These are phyloP conservation scores for Peromyscus aztecus DNA, from an alignment of 2,797 vertebrate genomes.

Conservation along the genomic window DNA sequence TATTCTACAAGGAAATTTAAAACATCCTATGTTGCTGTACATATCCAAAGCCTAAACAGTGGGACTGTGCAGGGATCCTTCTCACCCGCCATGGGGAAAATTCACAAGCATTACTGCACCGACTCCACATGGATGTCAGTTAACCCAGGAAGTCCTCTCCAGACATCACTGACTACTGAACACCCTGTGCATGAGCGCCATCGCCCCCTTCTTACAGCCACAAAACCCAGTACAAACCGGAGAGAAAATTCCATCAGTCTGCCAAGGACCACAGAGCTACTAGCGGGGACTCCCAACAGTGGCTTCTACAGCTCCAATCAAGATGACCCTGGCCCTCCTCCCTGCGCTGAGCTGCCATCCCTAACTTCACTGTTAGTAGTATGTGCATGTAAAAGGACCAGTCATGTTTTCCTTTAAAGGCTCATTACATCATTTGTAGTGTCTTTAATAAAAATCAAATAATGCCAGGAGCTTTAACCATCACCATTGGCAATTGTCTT, in stretches of 20 bases:
- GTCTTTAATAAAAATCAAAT: slow-evolving; percentile 39
- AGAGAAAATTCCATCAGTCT: background rate
- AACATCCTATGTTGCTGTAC: background rate
- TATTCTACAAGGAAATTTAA: slow-evolving; percentile 3
- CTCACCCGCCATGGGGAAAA: background rate
- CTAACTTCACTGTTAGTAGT: background rate
- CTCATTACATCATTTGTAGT: slow-evolving; percentile 31
- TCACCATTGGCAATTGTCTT: background rate
- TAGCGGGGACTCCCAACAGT: background rate
- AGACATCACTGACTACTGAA: background rate
- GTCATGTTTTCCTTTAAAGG: slow-evolving; percentile 51
- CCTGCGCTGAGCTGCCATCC: background rate
- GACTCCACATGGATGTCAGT: background rate
- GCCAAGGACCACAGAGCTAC: background rate
- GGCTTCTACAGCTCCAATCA: background rate
- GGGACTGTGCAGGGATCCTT: background rate
- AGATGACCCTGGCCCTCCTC: background rate
- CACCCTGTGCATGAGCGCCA: background rate
- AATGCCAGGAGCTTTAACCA: slow-evolving; percentile 45
- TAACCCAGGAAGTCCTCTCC: slow-evolving; percentile 16
- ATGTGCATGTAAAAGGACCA: background rate
- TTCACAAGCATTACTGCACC: background rate
- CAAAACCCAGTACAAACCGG: background rate
- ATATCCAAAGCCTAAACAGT: background rate
- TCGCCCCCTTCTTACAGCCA: background rate